These are phyloP conservation scores for Numida meleagris DNA, from an alignment of 2,113 vertebrate genomes.

Conservation along the genomic window DNA sequence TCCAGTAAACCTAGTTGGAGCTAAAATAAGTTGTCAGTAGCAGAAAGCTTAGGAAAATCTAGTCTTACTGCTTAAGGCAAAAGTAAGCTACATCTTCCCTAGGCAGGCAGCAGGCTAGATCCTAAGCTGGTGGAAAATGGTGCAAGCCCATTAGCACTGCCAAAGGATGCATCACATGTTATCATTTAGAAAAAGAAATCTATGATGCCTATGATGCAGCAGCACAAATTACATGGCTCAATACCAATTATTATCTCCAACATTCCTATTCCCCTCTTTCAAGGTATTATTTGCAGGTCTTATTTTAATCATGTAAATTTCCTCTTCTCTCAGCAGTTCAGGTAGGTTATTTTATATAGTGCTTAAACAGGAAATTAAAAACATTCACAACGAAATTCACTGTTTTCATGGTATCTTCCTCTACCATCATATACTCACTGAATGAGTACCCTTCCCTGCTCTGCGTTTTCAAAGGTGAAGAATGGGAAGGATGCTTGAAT, in stretches of 20 bases:
- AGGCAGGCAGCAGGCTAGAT: background rate
- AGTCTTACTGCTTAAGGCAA: background rate
- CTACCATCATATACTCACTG: slow-evolving; percentile 35
- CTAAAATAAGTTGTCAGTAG: background rate
- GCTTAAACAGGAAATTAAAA: slow-evolving; percentile 77
- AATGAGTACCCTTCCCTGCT: slow-evolving; percentile 37
- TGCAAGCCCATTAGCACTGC: background rate
- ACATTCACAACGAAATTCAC: slow-evolving; percentile 37
- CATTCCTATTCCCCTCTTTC: slow-evolving; percentile 28
- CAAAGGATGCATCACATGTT: background rate
- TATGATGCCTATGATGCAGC: background rate
- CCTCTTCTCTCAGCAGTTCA: slow-evolving; percentile 62
- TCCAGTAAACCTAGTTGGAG: background rate
- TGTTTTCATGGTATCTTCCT: slow-evolving; percentile 65
- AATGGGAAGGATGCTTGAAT: background rate
- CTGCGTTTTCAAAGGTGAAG: slow-evolving; percentile 27
- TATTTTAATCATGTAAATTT: slow-evolving; percentile 76
- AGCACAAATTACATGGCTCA: slow-evolving; percentile 49
- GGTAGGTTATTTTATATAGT: slow-evolving; percentile 72
- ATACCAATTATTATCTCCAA: slow-evolving; percentile 54
- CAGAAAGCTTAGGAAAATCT: background rate
- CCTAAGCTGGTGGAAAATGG: background rate
- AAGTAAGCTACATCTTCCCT: background rate
- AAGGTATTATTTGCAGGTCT: slow-evolving; percentile 64
- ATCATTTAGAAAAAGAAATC: slow-evolving; percentile 24